Conservation (phyloP, 2,113 vertebrate genomes). For the Mugil cephalus region DNA sequence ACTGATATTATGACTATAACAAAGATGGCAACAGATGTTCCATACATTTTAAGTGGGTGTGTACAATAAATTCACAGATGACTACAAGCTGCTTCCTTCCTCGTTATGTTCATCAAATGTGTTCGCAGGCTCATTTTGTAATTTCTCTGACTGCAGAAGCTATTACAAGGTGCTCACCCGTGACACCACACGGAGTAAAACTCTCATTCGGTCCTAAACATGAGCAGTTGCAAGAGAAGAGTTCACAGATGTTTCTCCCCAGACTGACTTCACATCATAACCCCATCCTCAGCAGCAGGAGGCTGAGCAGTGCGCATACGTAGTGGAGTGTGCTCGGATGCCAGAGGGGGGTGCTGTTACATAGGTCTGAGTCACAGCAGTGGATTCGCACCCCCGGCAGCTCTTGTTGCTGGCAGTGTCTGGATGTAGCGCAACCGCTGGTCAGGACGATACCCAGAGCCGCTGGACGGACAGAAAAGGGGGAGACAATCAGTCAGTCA, state of each 20-base stretch:
- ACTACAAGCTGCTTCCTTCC: conserved; percentile 16
- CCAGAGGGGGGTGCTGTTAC: conserved; percentile 79
- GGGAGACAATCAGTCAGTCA: conserved; percentile 49
- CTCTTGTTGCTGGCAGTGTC: conserved; percentile 93
- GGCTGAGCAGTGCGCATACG: conserved; percentile 78
- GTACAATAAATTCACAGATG: conserved; percentile 30
- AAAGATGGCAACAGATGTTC: conserved; percentile 8
- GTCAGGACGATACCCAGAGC: conserved; percentile 90
- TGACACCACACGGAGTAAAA: conserved; percentile 42
- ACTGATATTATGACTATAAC: conserved; percentile 13
- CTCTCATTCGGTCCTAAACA: conserved; percentile 33
- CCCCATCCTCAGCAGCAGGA: conserved; percentile 71
- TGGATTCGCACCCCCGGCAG: conserved; percentile 91
- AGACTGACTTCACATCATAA: conserved; percentile 61
- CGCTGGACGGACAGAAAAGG: conserved; percentile 76
- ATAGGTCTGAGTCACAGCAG: conserved; percentile 89
- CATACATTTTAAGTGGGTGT: conserved; percentile 33
- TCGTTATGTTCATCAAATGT: conserved; percentile 16
- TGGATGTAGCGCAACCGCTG: conserved; percentile 92
- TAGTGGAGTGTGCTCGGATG: conserved; percentile 65
- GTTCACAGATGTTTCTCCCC: conserved; percentile 15
- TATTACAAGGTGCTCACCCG: conserved; percentile 43
- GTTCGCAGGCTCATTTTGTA: conserved; percentile 32
- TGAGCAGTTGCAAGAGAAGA: conserved; percentile 30
- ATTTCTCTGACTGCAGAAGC: conserved; percentile 18